A percentile compares a stretch with the other conserved stretches of the same genome.
Conservation (phyloP, 2,888 invertebrate genomes). For the Tromatobia lineatoria region DNA sequence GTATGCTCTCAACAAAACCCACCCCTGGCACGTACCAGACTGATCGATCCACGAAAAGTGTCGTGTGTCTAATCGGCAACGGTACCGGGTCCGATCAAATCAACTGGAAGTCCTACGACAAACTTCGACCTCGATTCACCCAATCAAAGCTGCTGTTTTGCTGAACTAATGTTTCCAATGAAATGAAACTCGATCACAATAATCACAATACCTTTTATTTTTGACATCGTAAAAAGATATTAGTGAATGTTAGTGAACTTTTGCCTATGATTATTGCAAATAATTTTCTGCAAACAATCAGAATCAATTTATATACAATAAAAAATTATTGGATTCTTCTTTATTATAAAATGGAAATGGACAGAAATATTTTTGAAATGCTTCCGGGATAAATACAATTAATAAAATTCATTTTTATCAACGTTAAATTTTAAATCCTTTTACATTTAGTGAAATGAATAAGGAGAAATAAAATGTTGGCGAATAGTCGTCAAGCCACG, state of each 20-base stretch:
- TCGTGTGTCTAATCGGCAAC: conserved; percentile 45
- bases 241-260: no score
- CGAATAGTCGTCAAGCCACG: not conserved
- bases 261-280: no score
- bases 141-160: conserved; percentile 19
- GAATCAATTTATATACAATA: no score
- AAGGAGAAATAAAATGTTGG: not conserved
- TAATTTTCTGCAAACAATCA: no score
- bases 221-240: not conserved
- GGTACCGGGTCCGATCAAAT: conserved; percentile 30
- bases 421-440: no score
- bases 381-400: no score
- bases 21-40: conserved; percentile 50
- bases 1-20: conserved; percentile 54
- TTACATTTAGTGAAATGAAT: no score
- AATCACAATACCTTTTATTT: not conserved
- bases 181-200: not conserved
- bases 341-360: no score
- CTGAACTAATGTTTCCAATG: not conserved
- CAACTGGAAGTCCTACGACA: conserved; percentile 60
- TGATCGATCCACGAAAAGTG: conserved; percentile 67
- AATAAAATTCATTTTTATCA: no score
- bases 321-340: no score
- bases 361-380: no score
- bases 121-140: conserved; percentile 47